Evolutionary conservation across 2,797 vertebrate species (phyloP), one percentile per base, ranked within the genome.

Genomic region (Hozukius guyotensis): DNA sequence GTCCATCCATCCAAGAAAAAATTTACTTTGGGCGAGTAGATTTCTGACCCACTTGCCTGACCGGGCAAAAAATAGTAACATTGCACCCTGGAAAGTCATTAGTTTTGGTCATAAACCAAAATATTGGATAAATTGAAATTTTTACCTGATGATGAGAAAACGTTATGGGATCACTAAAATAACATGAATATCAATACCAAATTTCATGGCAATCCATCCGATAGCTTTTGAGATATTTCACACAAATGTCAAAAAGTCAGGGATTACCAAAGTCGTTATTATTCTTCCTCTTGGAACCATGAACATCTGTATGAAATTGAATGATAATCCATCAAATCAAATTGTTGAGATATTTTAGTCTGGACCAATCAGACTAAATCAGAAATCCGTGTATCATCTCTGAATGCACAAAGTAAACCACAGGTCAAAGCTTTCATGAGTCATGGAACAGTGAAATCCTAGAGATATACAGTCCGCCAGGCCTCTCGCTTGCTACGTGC

Each of bases 371-470:
- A 42, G 38, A 42, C 38, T 42, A 42, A 69, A 27, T 36, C 9
- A 29, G 32, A 78, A 29, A 59, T 27, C 6, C 4, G 14, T 27
- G 29, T 6, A 25, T 53, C 14, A 49, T 49, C 57, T 77, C 24
- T 60, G 29, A 72, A 29, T 34, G 59, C 14, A 25, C 18, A 49
- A 64, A 75, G 36, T 38, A 75, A 73, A 74, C 8, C 29, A n/a
- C 27, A 75, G 53, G 27, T 56, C 52, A 57, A 72, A 78, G 71
- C 53, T 63, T 63, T 56, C 52, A 49, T 56, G 56, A 38, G 20
- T 64, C 67, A 53, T 11, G 36, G 49, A 55, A 62, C 34, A 62
- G 14, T 66, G 4, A 61, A 68, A 73, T 34, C 38, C 46, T 62
- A 11, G 55, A 82, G 66, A 63, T 62, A 24, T 6, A 59, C 16